Conservation (phyloP, 2,113 vertebrate species). For the Leucosticte australis region DNA sequence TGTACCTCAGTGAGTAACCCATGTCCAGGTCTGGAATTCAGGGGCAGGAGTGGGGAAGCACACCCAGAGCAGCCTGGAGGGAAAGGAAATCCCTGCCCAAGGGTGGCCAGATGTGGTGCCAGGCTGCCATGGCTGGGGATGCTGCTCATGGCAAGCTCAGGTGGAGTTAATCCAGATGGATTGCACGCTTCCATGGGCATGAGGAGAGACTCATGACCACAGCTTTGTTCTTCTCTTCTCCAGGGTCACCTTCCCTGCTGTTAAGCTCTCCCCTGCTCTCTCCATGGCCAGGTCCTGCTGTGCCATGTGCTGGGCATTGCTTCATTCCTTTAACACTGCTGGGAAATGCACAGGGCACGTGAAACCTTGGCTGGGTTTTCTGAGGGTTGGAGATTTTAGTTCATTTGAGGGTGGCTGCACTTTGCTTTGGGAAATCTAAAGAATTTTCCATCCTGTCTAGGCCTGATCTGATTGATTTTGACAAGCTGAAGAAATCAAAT, state of each 20-base stretch:
- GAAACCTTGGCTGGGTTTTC: not conserved
- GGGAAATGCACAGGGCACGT: not conserved
- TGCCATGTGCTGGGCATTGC: not conserved
- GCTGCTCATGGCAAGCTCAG: not conserved
- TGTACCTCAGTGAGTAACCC: not conserved
- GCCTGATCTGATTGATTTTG: constrained; percentile 96
- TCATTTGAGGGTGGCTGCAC: not conserved
- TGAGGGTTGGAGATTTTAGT: not conserved
- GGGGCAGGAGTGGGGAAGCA: not conserved
- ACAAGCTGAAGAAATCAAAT: constrained; percentile 98
- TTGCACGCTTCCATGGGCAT: accelerated
- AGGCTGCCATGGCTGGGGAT: not conserved
- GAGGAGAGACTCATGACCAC: not conserved
- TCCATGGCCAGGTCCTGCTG: not conserved
- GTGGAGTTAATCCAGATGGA: accelerated
- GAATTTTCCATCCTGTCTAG: constrained; percentile 68
- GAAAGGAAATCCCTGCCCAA: not conserved
- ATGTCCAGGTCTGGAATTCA: accelerated
- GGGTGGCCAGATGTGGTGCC: not conserved
- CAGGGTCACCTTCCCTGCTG: not conserved
- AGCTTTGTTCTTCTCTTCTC: not conserved
- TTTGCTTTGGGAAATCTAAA: constrained; percentile 5
- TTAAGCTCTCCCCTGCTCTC: not conserved
- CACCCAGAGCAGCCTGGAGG: not conserved
- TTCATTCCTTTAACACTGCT: not conserved